Conservation (phyloP, 2,888 invertebrate species). For the Nephrocerus scutellatus region DNA sequence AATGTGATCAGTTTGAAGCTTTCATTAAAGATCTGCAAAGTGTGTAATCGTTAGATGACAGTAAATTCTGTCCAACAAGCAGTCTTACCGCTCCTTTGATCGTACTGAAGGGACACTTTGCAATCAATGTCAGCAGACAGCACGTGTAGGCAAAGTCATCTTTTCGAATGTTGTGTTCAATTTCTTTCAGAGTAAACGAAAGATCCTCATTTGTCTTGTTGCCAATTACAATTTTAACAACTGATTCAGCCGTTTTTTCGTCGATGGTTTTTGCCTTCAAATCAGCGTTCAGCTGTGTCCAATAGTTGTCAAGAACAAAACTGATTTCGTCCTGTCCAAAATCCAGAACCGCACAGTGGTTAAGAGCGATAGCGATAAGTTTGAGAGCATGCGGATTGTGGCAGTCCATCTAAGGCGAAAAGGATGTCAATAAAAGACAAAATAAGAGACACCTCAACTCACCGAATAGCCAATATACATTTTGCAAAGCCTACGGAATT, state of each 20-base stretch:
- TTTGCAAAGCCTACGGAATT: conserved; percentile 40
- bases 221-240: conserved; percentile 37
- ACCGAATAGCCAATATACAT: conserved; percentile 45
- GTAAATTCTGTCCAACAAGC: not conserved
- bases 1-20: conserved; percentile 39
- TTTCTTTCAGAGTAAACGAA: conserved; percentile 31
- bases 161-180: conserved; percentile 21
- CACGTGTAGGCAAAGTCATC: conserved; percentile 29
- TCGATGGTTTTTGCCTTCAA: conserved; percentile 22
- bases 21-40: conserved; percentile 41
- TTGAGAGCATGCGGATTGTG: conserved; percentile 36
- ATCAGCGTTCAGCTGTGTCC: conserved; percentile 37
- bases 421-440: not conserved
- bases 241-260: conserved; percentile 29
- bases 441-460: conserved; percentile 12
- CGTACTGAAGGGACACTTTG: conserved; percentile 38
- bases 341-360: conserved; percentile 33
- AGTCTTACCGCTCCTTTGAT: conserved; percentile 40
- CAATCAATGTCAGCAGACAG: conserved; percentile 31
- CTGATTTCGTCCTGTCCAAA: conserved; percentile 43
- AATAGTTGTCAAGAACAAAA: conserved; percentile 39
- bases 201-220: conserved; percentile 43
- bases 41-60: not conserved
- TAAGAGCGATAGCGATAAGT: conserved; percentile 35
- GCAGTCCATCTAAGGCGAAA: conserved; percentile 34